Evolutionary conservation across 2,888 invertebrate species (phyloP).

Genomic region (Hyposoter dolosus): DNA sequence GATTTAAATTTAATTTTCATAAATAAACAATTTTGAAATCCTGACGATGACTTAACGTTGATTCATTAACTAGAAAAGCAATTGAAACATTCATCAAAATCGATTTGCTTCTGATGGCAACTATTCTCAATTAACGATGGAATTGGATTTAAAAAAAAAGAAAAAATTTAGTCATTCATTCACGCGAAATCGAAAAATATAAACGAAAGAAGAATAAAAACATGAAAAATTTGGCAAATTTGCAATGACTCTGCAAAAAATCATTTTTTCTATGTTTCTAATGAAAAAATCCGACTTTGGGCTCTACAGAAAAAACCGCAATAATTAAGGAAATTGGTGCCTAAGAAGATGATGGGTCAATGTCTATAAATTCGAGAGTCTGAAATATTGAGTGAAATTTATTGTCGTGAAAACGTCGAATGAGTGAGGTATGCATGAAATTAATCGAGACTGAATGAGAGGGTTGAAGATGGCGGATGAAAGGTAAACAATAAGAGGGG

Average conservation of each 20-base stretch:
- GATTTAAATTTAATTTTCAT: not conserved
- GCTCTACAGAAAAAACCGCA: not conserved
- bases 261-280: not conserved
- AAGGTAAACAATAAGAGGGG: conserved; percentile 74
- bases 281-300: not conserved
- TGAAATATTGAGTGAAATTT: not conserved
- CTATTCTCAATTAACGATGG: not conserved
- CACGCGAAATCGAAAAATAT: not conserved
- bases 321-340: not conserved
- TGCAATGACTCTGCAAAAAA: not conserved
- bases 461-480: conserved; percentile 36
- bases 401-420: not conserved
- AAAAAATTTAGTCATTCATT: not conserved
- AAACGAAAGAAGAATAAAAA: not conserved
- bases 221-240: not conserved
- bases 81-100: not conserved
- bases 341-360: not conserved
- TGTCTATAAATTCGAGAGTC: not conserved
- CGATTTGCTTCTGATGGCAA: not conserved
- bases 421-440: conserved; percentile 2
- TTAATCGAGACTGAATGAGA: not conserved
- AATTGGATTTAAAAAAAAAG: not conserved
- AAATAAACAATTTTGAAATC: not conserved
- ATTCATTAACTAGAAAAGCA: not conserved
- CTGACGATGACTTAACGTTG: not conserved